These are phyloP conservation scores for Papilio helenus DNA, from an alignment of 1,140 invertebrate species.

Conservation along the genomic window DNA sequence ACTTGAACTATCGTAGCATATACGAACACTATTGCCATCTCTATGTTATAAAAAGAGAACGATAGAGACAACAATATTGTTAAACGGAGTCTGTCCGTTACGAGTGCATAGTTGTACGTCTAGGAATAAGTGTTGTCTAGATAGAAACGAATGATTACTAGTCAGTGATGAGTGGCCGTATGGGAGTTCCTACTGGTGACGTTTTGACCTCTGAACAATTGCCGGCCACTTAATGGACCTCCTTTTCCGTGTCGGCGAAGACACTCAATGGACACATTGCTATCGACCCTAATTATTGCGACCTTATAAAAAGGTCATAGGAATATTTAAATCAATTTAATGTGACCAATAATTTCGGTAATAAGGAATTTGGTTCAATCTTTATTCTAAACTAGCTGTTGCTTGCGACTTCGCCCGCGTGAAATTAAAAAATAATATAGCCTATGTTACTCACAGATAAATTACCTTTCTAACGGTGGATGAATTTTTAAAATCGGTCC, in stretches of 20 bases:
- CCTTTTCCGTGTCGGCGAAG: conserved; percentile 23
- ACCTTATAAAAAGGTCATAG: conserved; percentile 11
- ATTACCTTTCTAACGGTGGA: no score
- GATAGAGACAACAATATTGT: no score
- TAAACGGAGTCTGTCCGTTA: no score
- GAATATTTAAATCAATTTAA: conserved; percentile 10
- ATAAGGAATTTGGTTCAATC: neutral
- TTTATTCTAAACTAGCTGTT: no score
- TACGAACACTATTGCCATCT: no score
- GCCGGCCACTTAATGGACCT: conserved; percentile 20
- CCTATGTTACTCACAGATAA: no score
- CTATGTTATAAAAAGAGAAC: no score
- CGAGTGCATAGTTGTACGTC: neutral
- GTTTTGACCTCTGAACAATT: conserved; percentile 19
- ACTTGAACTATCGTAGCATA: no score
- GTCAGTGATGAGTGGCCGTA: neutral
- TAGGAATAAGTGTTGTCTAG: neutral
- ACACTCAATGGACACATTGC: neutral
- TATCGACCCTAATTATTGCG: conserved; percentile 13
- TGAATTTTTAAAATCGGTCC: no score
- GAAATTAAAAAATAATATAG: no score
- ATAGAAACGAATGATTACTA: conserved; percentile 14
- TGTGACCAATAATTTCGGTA: neutral
- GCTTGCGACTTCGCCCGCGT: neutral
- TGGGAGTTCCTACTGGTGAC: conserved; percentile 15